phyloP scores from a whole-genome alignment of 2,113 vertebrate species.

The Brevimyrus niger region DNA sequence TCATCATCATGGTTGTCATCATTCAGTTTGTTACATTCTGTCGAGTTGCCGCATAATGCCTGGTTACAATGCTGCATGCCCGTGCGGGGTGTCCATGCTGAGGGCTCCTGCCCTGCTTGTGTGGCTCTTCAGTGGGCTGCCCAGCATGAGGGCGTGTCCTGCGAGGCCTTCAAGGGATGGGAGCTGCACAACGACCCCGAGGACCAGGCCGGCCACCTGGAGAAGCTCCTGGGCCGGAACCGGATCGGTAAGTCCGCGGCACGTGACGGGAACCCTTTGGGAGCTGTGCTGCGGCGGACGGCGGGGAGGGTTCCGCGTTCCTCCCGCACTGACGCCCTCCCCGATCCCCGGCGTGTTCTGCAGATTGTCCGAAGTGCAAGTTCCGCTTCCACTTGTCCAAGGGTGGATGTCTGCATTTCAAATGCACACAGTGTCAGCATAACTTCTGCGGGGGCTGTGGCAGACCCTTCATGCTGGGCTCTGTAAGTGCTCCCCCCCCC shows the following conservation, averaged over 20 bases:
- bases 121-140: constrained; percentile 50
- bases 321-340: not conserved
- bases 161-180: constrained; percentile 55
- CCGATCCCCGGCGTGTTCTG: not conserved
- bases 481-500: constrained; percentile 41
- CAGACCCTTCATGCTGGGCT: constrained; percentile 47
- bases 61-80: not conserved
- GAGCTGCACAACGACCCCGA: constrained; percentile 48
- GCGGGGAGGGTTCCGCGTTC: not conserved
- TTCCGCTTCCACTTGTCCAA: constrained; percentile 56
- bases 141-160: constrained; percentile 57
- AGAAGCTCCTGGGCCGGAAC: constrained; percentile 38
- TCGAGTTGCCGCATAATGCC: not conserved
- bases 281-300: not conserved
- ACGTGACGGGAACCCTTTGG: not conserved
- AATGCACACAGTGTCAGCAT: constrained; percentile 59
- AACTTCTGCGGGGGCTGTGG: constrained; percentile 62
- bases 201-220: constrained; percentile 31
- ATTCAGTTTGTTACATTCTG: not conserved
- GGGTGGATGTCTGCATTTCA: constrained; percentile 69
- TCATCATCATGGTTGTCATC: not conserved
- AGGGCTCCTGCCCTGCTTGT: not conserved
- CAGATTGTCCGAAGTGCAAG: constrained; percentile 64
- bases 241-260: constrained; percentile 51
- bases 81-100: not conserved